Percentiles rank a stretch among this genome's conserved stretches.
These are phyloP conservation scores for Betta splendens DNA, from an alignment of 2,797 vertebrate genomes.

Conservation along the genomic window DNA sequence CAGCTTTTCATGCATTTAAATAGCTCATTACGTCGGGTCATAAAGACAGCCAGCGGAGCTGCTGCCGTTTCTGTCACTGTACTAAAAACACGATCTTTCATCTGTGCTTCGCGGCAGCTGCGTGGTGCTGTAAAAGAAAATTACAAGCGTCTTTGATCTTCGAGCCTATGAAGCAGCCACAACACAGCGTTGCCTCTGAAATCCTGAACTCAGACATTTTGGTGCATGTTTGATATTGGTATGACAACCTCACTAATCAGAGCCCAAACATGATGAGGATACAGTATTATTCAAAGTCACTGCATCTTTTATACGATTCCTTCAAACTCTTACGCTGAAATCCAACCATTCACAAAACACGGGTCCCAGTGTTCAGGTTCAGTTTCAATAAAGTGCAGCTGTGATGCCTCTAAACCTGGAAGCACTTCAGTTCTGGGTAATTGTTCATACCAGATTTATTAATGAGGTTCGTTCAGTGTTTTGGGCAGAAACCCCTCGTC, in stretches of 20 bases:
- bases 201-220: not conserved
- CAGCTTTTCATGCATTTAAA: conserved; percentile 80
- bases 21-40: conserved; percentile 69
- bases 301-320: not conserved
- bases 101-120: conserved; percentile 7
- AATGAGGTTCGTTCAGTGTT: conserved; percentile 24
- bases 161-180: not conserved
- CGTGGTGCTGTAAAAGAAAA: conserved; percentile 7
- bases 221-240: not conserved
- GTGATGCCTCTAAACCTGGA: conserved; percentile 30
- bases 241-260: not conserved
- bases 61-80: conserved; percentile 28
- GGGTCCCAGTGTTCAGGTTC: not conserved
- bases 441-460: conserved; percentile 23
- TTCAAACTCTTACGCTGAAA: conserved; percentile 5
- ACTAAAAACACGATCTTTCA: conserved; percentile 50
- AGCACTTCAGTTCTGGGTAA: conserved; percentile 42
- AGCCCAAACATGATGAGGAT: not conserved
- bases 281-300: conserved; percentile 3
- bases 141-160: conserved; percentile 9
- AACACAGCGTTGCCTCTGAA: conserved; percentile 3
- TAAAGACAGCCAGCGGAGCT: conserved; percentile 33
- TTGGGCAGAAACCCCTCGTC: not conserved
- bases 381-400: conserved; percentile 34
- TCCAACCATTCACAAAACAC: conserved; percentile 33